A percentile compares a stretch with the other conserved stretches of the same genome.
Conservation (phyloP, 64 coral and sea anemone species). For the Pocillopora verrucosa region DNA sequence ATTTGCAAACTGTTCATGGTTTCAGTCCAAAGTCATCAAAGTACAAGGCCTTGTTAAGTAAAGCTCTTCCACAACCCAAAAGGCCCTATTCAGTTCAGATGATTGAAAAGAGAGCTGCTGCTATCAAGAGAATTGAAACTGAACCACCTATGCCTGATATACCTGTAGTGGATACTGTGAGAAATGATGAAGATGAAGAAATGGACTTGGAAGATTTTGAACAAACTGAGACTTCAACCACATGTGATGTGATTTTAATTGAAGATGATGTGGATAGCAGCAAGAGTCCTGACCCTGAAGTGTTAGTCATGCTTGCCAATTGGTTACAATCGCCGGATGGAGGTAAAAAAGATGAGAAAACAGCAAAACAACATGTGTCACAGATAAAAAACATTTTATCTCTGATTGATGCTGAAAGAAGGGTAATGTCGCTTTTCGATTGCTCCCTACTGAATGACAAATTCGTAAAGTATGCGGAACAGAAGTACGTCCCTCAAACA, state of each 20-base stretch:
- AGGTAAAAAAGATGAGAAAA: slow-evolving; percentile 61
- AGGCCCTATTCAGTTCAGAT: not conserved
- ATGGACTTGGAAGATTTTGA: too few species aligned
- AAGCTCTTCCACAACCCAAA: slow-evolving; percentile 16
- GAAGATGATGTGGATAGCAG: too few species aligned
- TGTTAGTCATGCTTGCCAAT: too few species aligned
- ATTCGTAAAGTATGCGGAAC: slow-evolving; percentile 9
- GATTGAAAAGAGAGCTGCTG: slow-evolving; percentile 8
- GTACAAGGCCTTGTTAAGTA: slow-evolving; percentile 19
- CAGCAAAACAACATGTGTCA: slow-evolving; percentile 48
- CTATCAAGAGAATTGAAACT: too few species aligned
- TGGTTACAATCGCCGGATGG: too few species aligned
- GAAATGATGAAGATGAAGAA: too few species aligned
- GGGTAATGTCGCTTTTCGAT: not conserved
- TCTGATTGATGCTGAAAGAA: slow-evolving; percentile 39
- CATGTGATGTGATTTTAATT: too few species aligned
- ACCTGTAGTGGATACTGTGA: too few species aligned
- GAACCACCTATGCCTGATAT: too few species aligned
- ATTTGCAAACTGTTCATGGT: slow-evolving; percentile 56
- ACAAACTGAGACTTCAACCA: too few species aligned
- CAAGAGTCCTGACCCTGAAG: too few species aligned
- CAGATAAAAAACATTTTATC: slow-evolving; percentile 50
- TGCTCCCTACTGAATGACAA: not conserved
- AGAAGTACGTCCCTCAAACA: slow-evolving; percentile 21
- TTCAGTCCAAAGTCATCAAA: slow-evolving; percentile 5